Base-by-base conservation (phyloP, 2,113 vertebrate species). In the Thymallus thymallus region DNA sequence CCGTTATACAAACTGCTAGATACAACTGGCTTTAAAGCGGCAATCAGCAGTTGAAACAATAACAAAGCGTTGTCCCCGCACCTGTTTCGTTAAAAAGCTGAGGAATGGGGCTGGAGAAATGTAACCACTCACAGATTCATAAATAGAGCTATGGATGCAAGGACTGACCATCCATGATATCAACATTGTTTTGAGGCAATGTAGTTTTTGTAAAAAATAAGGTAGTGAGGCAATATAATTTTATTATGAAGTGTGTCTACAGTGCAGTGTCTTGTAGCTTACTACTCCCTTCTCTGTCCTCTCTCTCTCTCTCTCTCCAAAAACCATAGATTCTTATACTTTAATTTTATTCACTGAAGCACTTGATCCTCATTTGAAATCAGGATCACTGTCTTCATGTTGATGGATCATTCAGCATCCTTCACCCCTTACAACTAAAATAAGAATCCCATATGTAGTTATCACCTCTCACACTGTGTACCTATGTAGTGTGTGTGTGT, bases 281-380 rank as follows among this genome's bases (percentile, higher is more conserved):
- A 84, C 87, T 88, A 88, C 18, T 56, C 35, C 85, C 88, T 86
- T 90, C 84, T 90, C 84, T 92, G 88, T 91, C 75, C 84, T 80
- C 85, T 86, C 82, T 91, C 84, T 80, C 85, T 86, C 82, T 91
- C 89, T 80, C 85, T 90, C 79, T 90, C 81, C 90, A 90, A 91
- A 92, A 90, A 88, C 81, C 91, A 88, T 89, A 95, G 95, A 94
- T 95, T 95, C 91, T 92, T 96, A 91, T 95, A 93, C 90, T 94
- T 95, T 95, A 94, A 94, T 94, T 96, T 95, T 88, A 91, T 94
- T 77, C 92, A 94, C 93, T 95, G 91, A 95, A 92, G 80, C 86
- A 86, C 55, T 64, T 90, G 89, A 84, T 89, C 91, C 91, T 89
- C 79, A 76, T 85, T 88, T 65, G 63, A 71, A 76, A 86, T 84